These are phyloP conservation scores for Nannospalax galili DNA, from an alignment of 2,113 vertebrate genomes.

Conservation along the genomic window DNA sequence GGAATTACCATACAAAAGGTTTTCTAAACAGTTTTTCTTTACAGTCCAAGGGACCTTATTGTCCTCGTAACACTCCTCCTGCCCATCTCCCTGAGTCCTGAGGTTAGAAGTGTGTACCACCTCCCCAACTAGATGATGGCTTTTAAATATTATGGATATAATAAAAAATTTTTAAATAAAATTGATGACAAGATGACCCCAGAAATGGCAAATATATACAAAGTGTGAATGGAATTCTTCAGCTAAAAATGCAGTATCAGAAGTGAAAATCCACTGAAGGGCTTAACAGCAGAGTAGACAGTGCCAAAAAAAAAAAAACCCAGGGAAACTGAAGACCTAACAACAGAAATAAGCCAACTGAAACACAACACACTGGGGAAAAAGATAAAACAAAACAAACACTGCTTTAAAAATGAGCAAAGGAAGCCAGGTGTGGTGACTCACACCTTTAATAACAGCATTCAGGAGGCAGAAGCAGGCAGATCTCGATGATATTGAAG, in stretches of 20 bases:
- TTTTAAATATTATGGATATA: slow-evolving; percentile 13
- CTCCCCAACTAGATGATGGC: neutral
- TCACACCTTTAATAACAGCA: no score
- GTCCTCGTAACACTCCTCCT: no score
- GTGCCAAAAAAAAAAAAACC: neutral
- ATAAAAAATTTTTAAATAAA: slow-evolving; percentile 3
- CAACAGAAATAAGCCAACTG: neutral
- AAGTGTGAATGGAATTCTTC: neutral
- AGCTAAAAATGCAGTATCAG: neutral
- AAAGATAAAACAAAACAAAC: neutral
- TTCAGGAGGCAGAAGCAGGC: no score
- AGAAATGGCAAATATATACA: neutral
- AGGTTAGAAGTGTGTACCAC: neutral
- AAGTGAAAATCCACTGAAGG: neutral
- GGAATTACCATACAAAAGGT: no score
- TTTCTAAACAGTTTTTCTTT: no score
- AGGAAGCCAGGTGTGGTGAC: no score
- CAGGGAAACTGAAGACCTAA: neutral
- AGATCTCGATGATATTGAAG: no score
- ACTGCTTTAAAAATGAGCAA: no score
- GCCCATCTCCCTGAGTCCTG: neutral
- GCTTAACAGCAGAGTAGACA: neutral
- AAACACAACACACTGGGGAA: neutral
- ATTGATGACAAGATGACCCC: neutral
- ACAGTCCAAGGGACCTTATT: no score